Conservation (phyloP, 2,888 invertebrate species). For the Dryococelus australis region DNA sequence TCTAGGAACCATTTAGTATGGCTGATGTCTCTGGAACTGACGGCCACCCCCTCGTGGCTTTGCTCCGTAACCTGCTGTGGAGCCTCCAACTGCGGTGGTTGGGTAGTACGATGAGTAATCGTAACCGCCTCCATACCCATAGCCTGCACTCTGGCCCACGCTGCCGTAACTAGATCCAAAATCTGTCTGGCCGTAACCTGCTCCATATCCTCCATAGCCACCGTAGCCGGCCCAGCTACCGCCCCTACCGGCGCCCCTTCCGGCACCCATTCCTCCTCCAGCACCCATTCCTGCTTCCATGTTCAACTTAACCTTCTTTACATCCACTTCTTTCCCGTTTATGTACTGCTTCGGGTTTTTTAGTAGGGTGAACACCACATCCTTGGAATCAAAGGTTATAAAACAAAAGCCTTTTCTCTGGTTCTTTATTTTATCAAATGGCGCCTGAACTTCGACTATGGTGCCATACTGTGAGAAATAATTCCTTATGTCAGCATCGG, state of each 20-base stretch:
- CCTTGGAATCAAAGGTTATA: slow-evolving; percentile 70
- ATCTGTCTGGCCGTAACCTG: slow-evolving; percentile 44
- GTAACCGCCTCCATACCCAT: slow-evolving; percentile 52
- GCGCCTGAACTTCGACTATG: slow-evolving; percentile 68
- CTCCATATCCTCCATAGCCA: slow-evolving; percentile 50
- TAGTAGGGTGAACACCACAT: slow-evolving; percentile 65
- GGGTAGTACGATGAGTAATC: slow-evolving; percentile 47
- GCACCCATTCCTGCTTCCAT: slow-evolving; percentile 56
- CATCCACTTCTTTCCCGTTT: slow-evolving; percentile 66
- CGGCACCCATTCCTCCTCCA: slow-evolving; percentile 45
- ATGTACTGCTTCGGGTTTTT: slow-evolving; percentile 66
- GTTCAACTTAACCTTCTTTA: slow-evolving; percentile 65
- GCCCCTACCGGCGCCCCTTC: slow-evolving; percentile 49
- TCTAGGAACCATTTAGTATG: slow-evolving; percentile 52
- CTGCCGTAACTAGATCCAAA: slow-evolving; percentile 59
- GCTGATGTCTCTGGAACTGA: slow-evolving; percentile 59
- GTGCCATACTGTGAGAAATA: slow-evolving; percentile 69
- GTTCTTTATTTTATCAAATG: slow-evolving; percentile 71
- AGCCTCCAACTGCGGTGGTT: slow-evolving; percentile 54
- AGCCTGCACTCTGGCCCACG: slow-evolving; percentile 57
- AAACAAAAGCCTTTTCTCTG: slow-evolving; percentile 71
- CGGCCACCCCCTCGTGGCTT: slow-evolving; percentile 58
- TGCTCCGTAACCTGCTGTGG: slow-evolving; percentile 49
- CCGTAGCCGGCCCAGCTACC: slow-evolving; percentile 45
- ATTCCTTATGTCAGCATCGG: slow-evolving; percentile 67